Evolutionary conservation across 2,113 vertebrate species (phyloP), one percentile per base, ranked within the genome.

Genomic region (Anhinga anhinga): DNA sequence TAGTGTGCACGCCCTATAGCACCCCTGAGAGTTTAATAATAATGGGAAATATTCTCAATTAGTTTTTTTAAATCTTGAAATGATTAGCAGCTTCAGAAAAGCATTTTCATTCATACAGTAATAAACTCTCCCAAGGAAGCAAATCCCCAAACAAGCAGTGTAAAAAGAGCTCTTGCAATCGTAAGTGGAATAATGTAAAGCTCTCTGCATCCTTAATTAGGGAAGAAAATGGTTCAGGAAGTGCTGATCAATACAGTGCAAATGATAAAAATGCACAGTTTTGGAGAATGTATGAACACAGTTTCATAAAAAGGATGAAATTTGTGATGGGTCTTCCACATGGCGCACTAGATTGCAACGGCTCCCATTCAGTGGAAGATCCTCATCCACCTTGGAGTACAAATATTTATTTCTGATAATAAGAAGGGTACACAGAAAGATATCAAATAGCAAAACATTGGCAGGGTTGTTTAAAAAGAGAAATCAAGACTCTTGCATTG

Each of bases 81-180:
- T 82, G 56, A 96, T 97, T 95, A 94, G 72, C 56, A 95, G 96
- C 44, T 93, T 93, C 89, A 94, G 91, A 94, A 95, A 89, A 89
- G 66, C 81, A 80, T 94, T 96, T 95, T 84, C 94, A 94, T 94
- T 96, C 89, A 94, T 72, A 85, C 50, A 82, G 66, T 47, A 91
- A 96, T 85, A 95, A 87, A 87, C 38, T 70, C 89, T 94, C 93
- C 86, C 78, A 95, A 94, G 83, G 56, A 95, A 96, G 81, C 47
- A 94, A 97, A 97, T 94, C 92, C 93, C 91, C 82, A 90, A 95
- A 91, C 77, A 96, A 79, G 73, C 32, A 86, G 73, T n/a, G n/a
- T 38, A 95, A 96, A 93, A 95, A 80, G 86, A 94, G 73, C 78
- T 82, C 86, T 91, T 76, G 86, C 96, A 65, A 89, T 85, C 0